These are phyloP conservation scores for Hybos culiciformis DNA, from an alignment of 2,888 invertebrate species.

Conservation along the genomic window DNA sequence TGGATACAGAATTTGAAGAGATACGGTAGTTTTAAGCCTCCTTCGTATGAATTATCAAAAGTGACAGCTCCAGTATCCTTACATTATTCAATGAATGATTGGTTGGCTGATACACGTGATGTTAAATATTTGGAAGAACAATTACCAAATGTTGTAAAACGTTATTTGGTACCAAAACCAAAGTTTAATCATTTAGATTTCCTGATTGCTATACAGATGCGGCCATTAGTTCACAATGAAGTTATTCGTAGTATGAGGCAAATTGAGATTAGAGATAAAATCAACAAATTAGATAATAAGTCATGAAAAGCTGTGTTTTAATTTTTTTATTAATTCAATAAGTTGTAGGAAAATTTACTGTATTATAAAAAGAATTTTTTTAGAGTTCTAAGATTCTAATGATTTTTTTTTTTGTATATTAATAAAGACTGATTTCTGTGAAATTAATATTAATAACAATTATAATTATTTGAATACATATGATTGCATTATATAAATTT, in stretches of 20 bases:
- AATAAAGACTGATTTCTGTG: no score
- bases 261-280: neutral
- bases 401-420: no score
- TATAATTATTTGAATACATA: no score
- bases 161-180: constrained; percentile 36
- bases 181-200: constrained; percentile 38
- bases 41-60: constrained; percentile 39
- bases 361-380: no score
- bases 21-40: constrained; percentile 40
- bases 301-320: no score
- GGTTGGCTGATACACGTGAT: constrained; percentile 40
- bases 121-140: constrained; percentile 34
- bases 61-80: constrained; percentile 44
- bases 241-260: constrained; percentile 4
- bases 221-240: constrained; percentile 4
- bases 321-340: no score
- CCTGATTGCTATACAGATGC: constrained; percentile 32
- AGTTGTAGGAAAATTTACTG: no score
- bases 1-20: constrained; percentile 32
- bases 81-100: constrained; percentile 46
- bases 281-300: no score
- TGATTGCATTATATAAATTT: no score
- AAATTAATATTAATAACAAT: no score
- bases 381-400: no score
- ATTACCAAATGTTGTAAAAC: constrained; percentile 36